Evolutionary conservation across 2,797 vertebrate species (phyloP), one percentile per base, ranked within the genome.

Genomic region (Fringilla coelebs): DNA sequence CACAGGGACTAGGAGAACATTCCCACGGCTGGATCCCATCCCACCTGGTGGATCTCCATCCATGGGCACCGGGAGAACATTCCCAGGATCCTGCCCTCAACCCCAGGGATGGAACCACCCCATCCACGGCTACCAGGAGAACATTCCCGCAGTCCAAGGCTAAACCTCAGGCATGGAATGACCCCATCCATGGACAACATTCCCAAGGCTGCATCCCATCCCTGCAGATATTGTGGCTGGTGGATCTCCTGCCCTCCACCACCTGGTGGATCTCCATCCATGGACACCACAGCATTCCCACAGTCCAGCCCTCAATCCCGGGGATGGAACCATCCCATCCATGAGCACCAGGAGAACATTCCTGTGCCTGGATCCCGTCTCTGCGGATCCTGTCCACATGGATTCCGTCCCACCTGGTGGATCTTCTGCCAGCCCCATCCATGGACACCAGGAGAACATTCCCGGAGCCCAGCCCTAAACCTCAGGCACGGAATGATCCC

Each of bases 221-320:
- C 48, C 41, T 17, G 41, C 16, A 17, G 16, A 41, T 41, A 16
- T 41, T 41, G 40, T 41, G 16, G 13, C 40, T 22, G 45, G 11
- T 46, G 45, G 45, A 46, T 46, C 45, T 46, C 45, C 40, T 13
- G 38, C 38, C 38, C 38, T 40, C 38, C 11, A 13, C 38, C 38
- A 29, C 14, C 46, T 99, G 99, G 88, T 99, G 99, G 94, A 99
- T 99, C 96, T 99, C 99, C 94, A 28, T 10, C 45, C 63, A 66
- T 99, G 99, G 17, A 5, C 57, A 60, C 24, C 17, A 14, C 2
- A 61, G 3, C 26, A 61, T 19, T 61, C 26, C 58, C 26, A 28
- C 2, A 21, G 9, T 6, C 99, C 99, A 99, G 94, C 99, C 99
- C 38, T 14, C 18, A 40, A 20, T 3, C 26, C 8, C 3, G 2